phyloP scores from a whole-genome alignment of 64 coral and sea anemone species.

The Porites australiensis region DNA sequence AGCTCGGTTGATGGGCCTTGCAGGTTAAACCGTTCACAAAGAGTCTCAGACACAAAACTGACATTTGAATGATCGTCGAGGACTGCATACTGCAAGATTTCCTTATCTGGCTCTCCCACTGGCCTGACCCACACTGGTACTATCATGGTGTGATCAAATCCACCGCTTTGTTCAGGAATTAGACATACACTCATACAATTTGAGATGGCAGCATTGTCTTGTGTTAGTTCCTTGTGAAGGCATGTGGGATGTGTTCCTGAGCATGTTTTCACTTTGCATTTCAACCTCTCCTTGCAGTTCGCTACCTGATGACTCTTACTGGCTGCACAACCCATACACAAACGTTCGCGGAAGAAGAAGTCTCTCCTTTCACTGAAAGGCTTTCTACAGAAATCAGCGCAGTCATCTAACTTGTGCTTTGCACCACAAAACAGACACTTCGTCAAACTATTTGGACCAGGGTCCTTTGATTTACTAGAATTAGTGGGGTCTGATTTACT shows the following conservation, averaged over 20 bases:
- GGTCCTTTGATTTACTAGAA: not conserved
- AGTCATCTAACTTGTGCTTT: conserved; percentile 33
- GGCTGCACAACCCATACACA: conserved; percentile 49
- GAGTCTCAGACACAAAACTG: conserved; percentile 52
- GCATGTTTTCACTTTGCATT: conserved; percentile 8
- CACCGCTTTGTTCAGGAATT: not conserved
- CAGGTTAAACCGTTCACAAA: conserved; percentile 59
- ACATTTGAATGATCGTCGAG: conserved; percentile 62
- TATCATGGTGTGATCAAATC: conserved; percentile 63
- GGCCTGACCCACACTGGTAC: conserved; percentile 69
- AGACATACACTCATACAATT: conserved; percentile 10
- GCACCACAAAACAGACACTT: conserved; percentile 40
- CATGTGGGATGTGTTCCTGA: conserved; percentile 29
- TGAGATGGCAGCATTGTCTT: not conserved
- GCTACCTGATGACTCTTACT: conserved; percentile 11
- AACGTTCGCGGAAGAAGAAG: conserved; percentile 55
- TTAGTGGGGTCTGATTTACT: not conserved
- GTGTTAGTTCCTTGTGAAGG: conserved; percentile 40
- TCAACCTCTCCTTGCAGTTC: conserved; percentile 8
- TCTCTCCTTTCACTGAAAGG: conserved; percentile 61
- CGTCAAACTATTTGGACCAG: not conserved
- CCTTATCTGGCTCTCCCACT: conserved; percentile 24
- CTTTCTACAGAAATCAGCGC: conserved; percentile 1
- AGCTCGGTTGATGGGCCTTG: conserved; percentile 64
- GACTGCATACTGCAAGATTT: not conserved